Conservation (phyloP, 35 echinoderm and acorn worm species). For the Chiridota heheva region DNA sequence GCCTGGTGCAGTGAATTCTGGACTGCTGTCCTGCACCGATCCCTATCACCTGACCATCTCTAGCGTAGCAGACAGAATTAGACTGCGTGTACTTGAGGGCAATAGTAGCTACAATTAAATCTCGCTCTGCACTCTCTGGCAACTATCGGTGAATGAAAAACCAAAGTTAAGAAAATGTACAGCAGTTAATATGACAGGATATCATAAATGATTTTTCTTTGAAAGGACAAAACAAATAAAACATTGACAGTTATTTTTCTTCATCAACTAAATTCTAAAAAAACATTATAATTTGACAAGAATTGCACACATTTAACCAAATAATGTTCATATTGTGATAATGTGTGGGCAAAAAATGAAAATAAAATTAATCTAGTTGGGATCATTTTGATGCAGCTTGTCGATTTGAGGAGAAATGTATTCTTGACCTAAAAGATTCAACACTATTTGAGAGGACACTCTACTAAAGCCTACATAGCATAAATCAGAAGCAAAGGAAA, state of each 20-base stretch:
- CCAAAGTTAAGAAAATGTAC: background rate
- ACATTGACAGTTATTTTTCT: too few species aligned
- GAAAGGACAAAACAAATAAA: too few species aligned
- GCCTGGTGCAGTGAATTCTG: slow-evolving; percentile 90
- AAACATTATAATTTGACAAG: too few species aligned
- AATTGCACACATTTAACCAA: too few species aligned
- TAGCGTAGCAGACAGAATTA: slow-evolving; percentile 91
- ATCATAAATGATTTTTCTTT: too few species aligned
- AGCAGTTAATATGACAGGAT: background rate
- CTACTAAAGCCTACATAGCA: background rate
- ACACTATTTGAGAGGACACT: too few species aligned
- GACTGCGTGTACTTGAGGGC: slow-evolving; percentile 96
- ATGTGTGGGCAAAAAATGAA: background rate
- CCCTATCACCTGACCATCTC: slow-evolving; percentile 84
- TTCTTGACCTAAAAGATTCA: too few species aligned
- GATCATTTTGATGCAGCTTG: too few species aligned
- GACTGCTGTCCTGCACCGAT: slow-evolving; percentile 96
- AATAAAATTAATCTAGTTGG: background rate
- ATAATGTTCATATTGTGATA: background rate
- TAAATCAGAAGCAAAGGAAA: background rate
- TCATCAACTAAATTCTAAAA: too few species aligned
- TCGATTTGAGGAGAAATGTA: too few species aligned
- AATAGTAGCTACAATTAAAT: slow-evolving; percentile 91
- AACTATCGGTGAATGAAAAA: slow-evolving; percentile 40
- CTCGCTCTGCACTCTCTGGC: slow-evolving; percentile 68